Evolutionary conservation across 2,113 vertebrate genomes (phyloP).

Genomic region (Ailuropoda melanoleuca): DNA sequence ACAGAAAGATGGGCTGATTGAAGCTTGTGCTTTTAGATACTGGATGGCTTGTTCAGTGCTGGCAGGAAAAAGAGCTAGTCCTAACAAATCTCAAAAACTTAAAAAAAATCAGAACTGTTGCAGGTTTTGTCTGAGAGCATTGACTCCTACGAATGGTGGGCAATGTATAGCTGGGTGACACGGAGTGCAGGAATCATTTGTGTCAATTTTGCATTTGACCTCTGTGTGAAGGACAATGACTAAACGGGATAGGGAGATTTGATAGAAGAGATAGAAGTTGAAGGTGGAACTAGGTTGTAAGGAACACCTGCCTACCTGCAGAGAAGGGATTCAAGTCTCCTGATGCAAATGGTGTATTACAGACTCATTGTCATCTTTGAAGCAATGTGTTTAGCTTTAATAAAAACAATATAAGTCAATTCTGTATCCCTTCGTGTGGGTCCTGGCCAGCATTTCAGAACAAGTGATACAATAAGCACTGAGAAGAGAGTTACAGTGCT

Average conservation of each 20-base stretch:
- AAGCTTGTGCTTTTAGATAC: background rate
- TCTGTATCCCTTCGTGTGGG: background rate
- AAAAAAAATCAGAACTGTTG: background rate
- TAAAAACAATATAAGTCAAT: background rate
- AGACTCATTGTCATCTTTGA: background rate
- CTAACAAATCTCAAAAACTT: background rate
- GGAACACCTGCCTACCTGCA: background rate
- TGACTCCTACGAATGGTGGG: background rate
- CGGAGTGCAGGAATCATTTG: background rate
- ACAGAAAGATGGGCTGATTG: background rate
- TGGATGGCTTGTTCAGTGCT: background rate
- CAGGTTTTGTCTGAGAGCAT: background rate
- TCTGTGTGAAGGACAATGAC: background rate
- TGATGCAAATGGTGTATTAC: background rate
- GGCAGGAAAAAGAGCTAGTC: background rate
- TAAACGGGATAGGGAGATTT: background rate
- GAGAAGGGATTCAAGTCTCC: background rate
- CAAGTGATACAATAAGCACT: background rate
- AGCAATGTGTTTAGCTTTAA: background rate
- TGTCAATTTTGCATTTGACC: background rate
- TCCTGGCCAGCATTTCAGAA: background rate
- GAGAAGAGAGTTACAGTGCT: background rate
- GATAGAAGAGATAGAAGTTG: background rate
- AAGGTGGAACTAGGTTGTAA: background rate
- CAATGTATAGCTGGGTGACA: background rate